phyloP scores from a whole-genome alignment of 1,140 invertebrate genomes.

The Gonatopus flavifemur region DNA sequence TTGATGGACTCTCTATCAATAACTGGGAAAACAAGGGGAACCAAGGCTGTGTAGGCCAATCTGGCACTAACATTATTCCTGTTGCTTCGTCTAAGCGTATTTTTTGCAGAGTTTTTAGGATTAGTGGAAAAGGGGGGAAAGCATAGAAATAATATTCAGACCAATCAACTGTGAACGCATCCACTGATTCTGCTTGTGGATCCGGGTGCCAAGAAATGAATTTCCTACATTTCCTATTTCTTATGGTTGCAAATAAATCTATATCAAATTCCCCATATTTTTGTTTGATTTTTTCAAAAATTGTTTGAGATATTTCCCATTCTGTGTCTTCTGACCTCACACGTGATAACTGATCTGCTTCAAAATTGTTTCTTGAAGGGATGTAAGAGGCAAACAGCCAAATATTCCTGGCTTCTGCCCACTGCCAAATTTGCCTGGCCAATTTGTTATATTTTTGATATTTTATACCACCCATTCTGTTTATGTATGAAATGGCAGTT shows the following conservation, averaged over 20 bases:
- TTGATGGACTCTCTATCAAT: slow-evolving; percentile 7
- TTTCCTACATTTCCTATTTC: slow-evolving; percentile 26
- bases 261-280: slow-evolving; percentile 20
- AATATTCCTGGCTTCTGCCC: neutral
- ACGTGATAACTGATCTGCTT: neutral
- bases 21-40: no score
- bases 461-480: neutral
- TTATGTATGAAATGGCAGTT: neutral
- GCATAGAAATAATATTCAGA: slow-evolving; percentile 20
- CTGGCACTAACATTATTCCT: slow-evolving; percentile 28
- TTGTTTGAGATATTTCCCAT: neutral
- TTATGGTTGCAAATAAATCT: slow-evolving; percentile 24
- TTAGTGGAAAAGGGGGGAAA: slow-evolving; percentile 34
- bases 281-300: neutral
- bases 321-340: neutral
- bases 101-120: slow-evolving; percentile 26
- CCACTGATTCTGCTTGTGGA: slow-evolving; percentile 13
- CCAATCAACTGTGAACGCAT: slow-evolving; percentile 27
- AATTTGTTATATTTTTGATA: neutral
- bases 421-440: neutral
- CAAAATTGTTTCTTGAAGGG: neutral
- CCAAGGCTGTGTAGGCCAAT: no score
- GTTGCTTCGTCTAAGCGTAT: slow-evolving; percentile 28
- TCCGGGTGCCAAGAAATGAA: slow-evolving; percentile 27
- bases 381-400: neutral